Base-by-base conservation (phyloP, 2,888 invertebrate species). In the Liposcelis brunnea region DNA sequence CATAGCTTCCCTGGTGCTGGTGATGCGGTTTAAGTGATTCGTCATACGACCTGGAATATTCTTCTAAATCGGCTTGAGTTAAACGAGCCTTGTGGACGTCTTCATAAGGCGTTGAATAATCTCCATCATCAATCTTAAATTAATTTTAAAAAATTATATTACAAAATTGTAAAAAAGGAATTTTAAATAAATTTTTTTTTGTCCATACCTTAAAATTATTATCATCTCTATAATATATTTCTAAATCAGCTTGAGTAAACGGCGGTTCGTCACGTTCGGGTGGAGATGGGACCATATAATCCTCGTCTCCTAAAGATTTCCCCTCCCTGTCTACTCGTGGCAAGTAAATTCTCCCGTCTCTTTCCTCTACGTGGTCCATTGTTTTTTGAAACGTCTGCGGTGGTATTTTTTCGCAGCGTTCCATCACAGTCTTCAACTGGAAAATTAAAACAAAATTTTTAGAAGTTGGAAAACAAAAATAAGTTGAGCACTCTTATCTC, bases 1-100 rank as follows among this genome's bases (percentile, higher is more conserved):
- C 81, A 63, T 82, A 81, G 44, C 79, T 79, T 34, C 77, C 71
- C 57, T 80, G 79, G 56, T 77, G 79, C 54, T 77, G 79, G 26
- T 26, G 26, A 19, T 62, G 62, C 6, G 52, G 52, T 31, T 37
- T 52, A 15, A 48, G 45, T 40, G 45, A 44, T 54, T 54, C 61
- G 37, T 62, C 61, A 47, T 60, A 61, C 45, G 64, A 66, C 51
- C 67, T 63, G 31, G 65, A 63, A 51, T 69, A 69, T 46, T 67
- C 65, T 45, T 69, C 68, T 46, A 67, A 57, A 48, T 68, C 68
- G 10, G 64, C 63, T 55, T 65, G 63, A 31, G 66, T 67, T 49
- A 67, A 51, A 53, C 72, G 67, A 11, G 51, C 51, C 36, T 50
- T 55, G 49, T 64, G 56, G 18, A 65, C 60, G 49, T 69, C 68